phyloP scores from a whole-genome alignment of 92 coral and sea anemone genomes.

The Porites rus region DNA sequence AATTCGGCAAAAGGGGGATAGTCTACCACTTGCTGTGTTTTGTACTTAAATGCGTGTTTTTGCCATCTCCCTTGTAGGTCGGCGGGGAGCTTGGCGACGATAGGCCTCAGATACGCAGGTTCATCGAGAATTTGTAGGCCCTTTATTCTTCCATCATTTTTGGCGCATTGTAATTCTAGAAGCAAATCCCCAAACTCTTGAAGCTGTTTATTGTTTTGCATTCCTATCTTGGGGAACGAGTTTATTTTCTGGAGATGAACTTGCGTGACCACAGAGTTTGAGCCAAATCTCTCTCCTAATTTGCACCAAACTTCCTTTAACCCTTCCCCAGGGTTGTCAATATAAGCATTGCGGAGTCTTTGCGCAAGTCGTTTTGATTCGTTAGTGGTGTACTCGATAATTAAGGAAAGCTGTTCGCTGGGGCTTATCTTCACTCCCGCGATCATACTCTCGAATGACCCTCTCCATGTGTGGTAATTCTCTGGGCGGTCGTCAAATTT shows the following conservation, averaged over 20 bases:
- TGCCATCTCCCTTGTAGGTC: conserved; percentile 79
- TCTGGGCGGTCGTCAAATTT: conserved; percentile 72
- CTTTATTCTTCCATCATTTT: conserved; percentile 48
- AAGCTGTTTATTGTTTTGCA: conserved; percentile 9
- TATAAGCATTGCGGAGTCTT: conserved; percentile 21
- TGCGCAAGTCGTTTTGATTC: conserved; percentile 39
- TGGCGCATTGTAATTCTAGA: conserved; percentile 63
- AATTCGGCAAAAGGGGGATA: conserved; percentile 69
- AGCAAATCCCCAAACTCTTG: conserved; percentile 67
- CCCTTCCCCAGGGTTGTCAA: conserved; percentile 1
- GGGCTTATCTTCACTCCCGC: conserved; percentile 10
- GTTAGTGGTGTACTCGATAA: conserved; percentile 10
- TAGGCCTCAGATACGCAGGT: conserved; percentile 48
- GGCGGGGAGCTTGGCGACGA: conserved; percentile 39
- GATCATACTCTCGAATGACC: conserved; percentile 7
- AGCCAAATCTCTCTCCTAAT: conserved; percentile 35
- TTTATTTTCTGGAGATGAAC: conserved; percentile 19
- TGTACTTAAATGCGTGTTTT: conserved; percentile 58
- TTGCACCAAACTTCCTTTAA: conserved; percentile 6
- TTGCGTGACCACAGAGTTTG: neutral
- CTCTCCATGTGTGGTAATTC: conserved; percentile 66
- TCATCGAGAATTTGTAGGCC: conserved; percentile 66
- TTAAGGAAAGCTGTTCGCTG: conserved; percentile 4
- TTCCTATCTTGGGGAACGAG: neutral
- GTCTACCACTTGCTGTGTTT: conserved; percentile 28